Evolutionary conservation across 1,140 invertebrate species (phyloP).

Genomic region (Ostrea edulis): DNA sequence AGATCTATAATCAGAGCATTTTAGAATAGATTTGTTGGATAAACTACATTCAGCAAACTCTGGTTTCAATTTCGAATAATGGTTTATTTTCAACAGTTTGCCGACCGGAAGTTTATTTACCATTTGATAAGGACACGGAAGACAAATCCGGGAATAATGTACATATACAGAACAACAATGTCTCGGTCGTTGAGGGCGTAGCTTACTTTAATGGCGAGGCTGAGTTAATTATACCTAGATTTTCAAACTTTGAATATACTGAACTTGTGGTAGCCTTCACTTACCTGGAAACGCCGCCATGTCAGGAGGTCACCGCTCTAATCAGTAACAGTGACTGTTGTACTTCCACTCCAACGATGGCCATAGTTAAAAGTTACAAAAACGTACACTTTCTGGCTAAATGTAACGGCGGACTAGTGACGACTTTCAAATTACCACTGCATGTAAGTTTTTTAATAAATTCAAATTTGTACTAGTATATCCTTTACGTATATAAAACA

Average conservation of each 20-base stretch:
- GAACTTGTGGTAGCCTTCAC: constrained; percentile 32
- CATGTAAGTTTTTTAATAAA: constrained; percentile 10
- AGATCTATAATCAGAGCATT: background rate
- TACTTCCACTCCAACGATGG: background rate
- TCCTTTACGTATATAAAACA: no score
- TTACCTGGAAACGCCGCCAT: background rate
- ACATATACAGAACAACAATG: constrained; percentile 46
- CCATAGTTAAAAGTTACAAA: constrained; percentile 27
- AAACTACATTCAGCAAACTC: no score
- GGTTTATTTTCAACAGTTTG: constrained; percentile 42
- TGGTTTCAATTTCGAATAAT: background rate
- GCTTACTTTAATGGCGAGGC: constrained; percentile 53
- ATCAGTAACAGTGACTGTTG: constrained; percentile 47
- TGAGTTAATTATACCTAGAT: constrained; percentile 51
- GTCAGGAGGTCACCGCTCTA: constrained; percentile 1
- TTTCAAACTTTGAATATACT: constrained; percentile 40
- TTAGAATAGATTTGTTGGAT: no score
- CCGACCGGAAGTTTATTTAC: constrained; percentile 47
- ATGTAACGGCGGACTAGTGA: background rate
- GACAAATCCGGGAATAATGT: constrained; percentile 45
- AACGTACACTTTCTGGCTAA: constrained; percentile 39
- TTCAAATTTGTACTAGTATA: no score
- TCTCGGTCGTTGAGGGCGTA: constrained; percentile 2
- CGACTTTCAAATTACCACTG: constrained; percentile 12
- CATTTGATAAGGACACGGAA: constrained; percentile 43